Base-by-base conservation (phyloP, 2,888 invertebrate genomes). In the Agrochola lota region DNA sequence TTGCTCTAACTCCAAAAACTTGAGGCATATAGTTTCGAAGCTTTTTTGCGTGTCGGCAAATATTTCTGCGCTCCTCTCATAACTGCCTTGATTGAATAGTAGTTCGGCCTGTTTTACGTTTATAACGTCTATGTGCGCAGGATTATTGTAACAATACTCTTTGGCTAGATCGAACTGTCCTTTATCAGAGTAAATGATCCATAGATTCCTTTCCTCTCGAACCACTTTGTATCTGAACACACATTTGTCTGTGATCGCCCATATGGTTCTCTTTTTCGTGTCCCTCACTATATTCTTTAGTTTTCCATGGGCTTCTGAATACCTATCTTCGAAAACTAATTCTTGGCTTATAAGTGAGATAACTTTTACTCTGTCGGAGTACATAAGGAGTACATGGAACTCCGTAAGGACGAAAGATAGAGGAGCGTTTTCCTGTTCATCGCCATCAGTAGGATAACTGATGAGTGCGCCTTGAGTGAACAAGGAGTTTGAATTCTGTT, bases 21-120 rank as follows among this genome's bases (percentile, higher is more conserved):
- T 99, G 20, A 99, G 96, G 74, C 99, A 98, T 59, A 99, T 98
- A 88, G 99, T 99, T 95, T 99, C 99, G 92, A 99, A 99, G 35
- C 99, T 98, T 63, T 98, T 98, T 89, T 98, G 98, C 0, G 99
- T 99, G 90, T 99, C 98, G 0, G 99, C 99, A 93, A 98, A 99
- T 86, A 98, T 97, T 88, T 98, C 97, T 0, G 99, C 99, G 93
- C 99, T 99, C 87, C 97, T 97, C 79, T 98, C 97, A 89, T 98
- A 99, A 94, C 98, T 97, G 78, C 98, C 98, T 84, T 98, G 97
- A 11, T 97, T 97, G 90, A 99, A 99, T 5, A 98, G 97, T 90
- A 98, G 97, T 90, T 99, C 99, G 0, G 99, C 99, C 94, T 99
- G 99, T 92, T 98, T 98, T 0, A 98, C 98, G 46, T 99, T 97